A percentile compares a stretch with the other conserved stretches of the same genome.
Conservation (phyloP, 2,888 invertebrate genomes). For the Pteria penguin region DNA sequence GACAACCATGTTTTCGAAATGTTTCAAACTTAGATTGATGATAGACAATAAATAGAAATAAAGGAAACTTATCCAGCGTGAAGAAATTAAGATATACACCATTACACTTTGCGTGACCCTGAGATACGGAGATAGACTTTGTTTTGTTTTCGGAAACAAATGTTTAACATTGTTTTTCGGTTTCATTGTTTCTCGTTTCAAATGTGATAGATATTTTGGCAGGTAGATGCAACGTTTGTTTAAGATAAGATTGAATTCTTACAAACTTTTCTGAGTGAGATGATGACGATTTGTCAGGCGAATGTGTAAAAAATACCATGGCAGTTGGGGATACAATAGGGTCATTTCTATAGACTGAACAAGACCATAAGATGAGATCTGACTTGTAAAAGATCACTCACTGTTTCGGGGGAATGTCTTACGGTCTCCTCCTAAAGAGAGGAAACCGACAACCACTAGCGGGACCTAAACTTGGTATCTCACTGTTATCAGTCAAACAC, state of each 20-base stretch:
- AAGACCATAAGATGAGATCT: no score
- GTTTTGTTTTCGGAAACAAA: neutral
- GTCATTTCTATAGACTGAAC: no score
- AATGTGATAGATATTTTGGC: neutral
- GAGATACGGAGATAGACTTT: neutral
- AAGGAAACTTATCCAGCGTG: neutral
- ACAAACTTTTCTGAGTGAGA: neutral
- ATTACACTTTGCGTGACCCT: neutral
- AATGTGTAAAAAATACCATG: no score
- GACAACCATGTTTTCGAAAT: neutral
- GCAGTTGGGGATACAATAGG: no score
- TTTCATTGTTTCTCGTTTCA: neutral
- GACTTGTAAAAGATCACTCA: no score
- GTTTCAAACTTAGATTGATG: neutral
- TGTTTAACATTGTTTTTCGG: constrained; percentile 1
- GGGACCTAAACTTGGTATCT: no score
- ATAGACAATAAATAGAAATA: neutral
- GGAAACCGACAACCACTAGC: no score
- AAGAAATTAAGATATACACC: neutral
- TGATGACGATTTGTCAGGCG: neutral
- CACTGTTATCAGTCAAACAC: no score
- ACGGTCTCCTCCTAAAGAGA: no score
- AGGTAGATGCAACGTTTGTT: neutral
- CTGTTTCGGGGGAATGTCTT: no score
- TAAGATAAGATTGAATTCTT: neutral